Evolutionary conservation across 2,888 invertebrate genomes (phyloP).

Genomic region (Acronicta leporina): DNA sequence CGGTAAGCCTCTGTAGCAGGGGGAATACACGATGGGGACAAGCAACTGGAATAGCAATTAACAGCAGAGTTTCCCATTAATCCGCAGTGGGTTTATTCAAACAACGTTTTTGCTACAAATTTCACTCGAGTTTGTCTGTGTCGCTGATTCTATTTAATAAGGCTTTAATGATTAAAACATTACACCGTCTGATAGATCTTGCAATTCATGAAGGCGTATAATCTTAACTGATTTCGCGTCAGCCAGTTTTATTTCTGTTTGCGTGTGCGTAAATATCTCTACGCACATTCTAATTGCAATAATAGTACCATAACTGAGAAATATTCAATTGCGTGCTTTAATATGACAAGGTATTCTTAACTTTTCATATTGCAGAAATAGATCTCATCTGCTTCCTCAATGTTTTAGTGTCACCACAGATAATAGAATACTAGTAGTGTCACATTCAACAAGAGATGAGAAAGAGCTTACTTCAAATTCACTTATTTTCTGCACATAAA

Average conservation of each 20-base stretch:
- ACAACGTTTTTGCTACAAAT: conserved; percentile 23
- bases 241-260: conserved; percentile 7
- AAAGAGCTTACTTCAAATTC: no score
- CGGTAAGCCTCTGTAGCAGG: conserved; percentile 31
- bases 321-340: conserved; percentile 40
- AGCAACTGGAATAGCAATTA: conserved; percentile 36
- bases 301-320: conserved; percentile 24
- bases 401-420: no score
- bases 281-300: conserved; percentile 49
- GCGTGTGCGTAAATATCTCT: conserved; percentile 34
- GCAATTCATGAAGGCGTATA: conserved; percentile 34
- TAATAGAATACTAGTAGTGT: no score
- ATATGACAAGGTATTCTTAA: neutral
- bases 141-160: conserved; percentile 39
- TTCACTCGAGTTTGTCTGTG: conserved; percentile 38
- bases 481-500: no score
- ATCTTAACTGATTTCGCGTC: conserved; percentile 36
- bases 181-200: conserved; percentile 24
- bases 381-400: conserved; percentile 28
- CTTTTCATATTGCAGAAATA: conserved; percentile 13
- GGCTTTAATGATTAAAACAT: conserved; percentile 48
- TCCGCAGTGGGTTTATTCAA: conserved; percentile 26
- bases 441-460: no score
- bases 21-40: conserved; percentile 28
- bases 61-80: conserved; percentile 31